Evolutionary conservation across 2,797 vertebrate genomes (phyloP).

Genomic region (Balearica regulorum): DNA sequence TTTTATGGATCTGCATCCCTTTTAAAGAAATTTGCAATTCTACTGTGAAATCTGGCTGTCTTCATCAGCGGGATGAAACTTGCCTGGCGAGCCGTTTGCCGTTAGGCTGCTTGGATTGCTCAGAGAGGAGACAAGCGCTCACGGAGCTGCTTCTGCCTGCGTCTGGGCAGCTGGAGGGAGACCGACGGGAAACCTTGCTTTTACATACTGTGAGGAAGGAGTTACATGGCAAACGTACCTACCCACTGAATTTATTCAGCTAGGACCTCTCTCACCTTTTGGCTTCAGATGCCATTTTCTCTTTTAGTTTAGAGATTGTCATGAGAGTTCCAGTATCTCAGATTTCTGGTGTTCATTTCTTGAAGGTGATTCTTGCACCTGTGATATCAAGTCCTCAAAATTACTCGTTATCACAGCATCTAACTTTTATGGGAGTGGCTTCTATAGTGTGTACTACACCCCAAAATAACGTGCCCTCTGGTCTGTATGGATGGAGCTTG

Average conservation of each 20-base stretch:
- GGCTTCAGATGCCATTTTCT: neutral
- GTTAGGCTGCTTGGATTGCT: neutral
- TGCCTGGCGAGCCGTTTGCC: neutral
- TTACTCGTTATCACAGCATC: neutral
- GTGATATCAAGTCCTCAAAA: neutral
- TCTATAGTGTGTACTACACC: neutral
- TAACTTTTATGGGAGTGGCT: neutral
- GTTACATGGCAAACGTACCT: neutral
- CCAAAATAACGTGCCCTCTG: neutral
- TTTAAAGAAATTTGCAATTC: neutral
- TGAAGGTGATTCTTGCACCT: neutral
- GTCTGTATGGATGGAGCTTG: neutral
- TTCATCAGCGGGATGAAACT: neutral
- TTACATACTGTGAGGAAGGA: neutral
- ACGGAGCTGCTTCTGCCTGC: neutral
- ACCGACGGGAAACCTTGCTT: neutral
- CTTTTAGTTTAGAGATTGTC: neutral
- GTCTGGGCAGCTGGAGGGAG: neutral
- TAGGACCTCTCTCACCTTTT: neutral
- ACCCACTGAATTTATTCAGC: neutral
- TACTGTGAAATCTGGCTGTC: neutral
- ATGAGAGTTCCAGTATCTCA: neutral
- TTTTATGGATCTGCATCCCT: neutral
- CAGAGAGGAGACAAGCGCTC: neutral
- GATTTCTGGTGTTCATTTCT: neutral